phyloP scores from a whole-genome alignment of 1,140 invertebrate genomes.

The Polypedilum pembai region DNA sequence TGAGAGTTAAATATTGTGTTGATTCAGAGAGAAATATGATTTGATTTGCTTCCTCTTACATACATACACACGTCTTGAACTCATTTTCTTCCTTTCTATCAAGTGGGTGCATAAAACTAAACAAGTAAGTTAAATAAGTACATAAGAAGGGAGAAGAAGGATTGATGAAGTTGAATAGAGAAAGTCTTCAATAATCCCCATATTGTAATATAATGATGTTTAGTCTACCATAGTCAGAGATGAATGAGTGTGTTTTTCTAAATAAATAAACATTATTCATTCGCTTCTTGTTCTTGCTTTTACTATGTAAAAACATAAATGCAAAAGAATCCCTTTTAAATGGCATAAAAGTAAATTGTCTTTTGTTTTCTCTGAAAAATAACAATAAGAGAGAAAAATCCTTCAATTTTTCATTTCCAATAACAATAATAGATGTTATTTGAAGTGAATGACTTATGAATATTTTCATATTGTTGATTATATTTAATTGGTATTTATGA shows the following conservation, averaged over 20 bases:
- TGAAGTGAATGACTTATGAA: background rate
- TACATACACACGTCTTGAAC: no score
- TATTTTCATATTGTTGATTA: background rate
- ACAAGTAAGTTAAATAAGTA: no score
- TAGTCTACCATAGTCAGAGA: background rate
- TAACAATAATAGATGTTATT: no score
- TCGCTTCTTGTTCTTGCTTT: no score
- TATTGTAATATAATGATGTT: conserved; percentile 26
- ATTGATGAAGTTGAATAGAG: background rate
- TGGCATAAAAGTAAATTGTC: background rate
- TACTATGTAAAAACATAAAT: background rate
- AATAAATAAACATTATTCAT: background rate
- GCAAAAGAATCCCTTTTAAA: background rate
- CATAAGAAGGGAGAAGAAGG: background rate
- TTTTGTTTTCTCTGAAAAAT: background rate
- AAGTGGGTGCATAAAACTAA: no score
- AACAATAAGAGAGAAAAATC: background rate
- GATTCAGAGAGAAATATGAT: background rate
- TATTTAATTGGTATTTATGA: conserved; percentile 19
- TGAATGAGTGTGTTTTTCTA: background rate
- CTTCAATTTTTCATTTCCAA: background rate
- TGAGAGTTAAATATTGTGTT: conserved; percentile 24
- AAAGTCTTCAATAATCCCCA: conserved; percentile 23
- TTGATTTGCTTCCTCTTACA: no score
- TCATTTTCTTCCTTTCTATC: no score